Conservation (phyloP, 2,113 vertebrate genomes). For the Gasterosteus aculeatus region DNA sequence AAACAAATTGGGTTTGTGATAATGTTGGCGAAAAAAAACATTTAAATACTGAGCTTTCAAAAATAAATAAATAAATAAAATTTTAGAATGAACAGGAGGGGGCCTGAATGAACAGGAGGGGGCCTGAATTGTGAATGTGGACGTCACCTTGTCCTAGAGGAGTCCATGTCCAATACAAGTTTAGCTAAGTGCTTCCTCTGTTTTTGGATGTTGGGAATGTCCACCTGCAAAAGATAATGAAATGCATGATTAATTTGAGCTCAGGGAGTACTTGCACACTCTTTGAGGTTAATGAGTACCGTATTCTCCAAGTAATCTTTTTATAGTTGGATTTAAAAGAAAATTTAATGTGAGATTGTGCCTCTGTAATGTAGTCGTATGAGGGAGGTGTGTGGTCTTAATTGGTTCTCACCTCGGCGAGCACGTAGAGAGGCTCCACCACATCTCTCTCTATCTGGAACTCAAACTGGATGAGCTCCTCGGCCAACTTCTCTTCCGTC, state of each 20-base stretch:
- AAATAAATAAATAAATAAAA: too few species aligned
- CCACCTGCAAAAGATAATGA: conserved; percentile 83
- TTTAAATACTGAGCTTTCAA: not conserved
- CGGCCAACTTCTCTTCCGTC: conserved; percentile 92
- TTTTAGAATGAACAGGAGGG: not conserved
- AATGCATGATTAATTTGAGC: conserved; percentile 1
- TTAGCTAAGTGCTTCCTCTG: conserved; percentile 99
- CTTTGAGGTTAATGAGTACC: conserved; percentile 8
- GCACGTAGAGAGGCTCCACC: conserved; percentile 92
- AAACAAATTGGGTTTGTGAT: conserved; percentile 2
- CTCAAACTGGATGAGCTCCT: conserved; percentile 96
- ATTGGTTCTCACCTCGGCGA: conserved; percentile 87
- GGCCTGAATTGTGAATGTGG: not conserved
- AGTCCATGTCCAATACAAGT: conserved; percentile 99
- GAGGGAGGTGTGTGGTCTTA: not conserved
- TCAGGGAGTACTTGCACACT: not conserved
- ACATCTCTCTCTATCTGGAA: conserved; percentile 94
- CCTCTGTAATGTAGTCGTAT: not conserved
- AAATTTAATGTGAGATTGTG: not conserved
- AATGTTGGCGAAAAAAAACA: not conserved
- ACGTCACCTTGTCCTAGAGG: conserved; percentile 89
- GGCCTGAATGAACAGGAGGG: conserved; percentile 1
- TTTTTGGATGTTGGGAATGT: conserved; percentile 99
- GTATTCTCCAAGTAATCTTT: not conserved
- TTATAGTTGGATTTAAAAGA: not conserved